phyloP scores from a whole-genome alignment of 2,113 vertebrate species.

The Stigmatopora argus region DNA sequence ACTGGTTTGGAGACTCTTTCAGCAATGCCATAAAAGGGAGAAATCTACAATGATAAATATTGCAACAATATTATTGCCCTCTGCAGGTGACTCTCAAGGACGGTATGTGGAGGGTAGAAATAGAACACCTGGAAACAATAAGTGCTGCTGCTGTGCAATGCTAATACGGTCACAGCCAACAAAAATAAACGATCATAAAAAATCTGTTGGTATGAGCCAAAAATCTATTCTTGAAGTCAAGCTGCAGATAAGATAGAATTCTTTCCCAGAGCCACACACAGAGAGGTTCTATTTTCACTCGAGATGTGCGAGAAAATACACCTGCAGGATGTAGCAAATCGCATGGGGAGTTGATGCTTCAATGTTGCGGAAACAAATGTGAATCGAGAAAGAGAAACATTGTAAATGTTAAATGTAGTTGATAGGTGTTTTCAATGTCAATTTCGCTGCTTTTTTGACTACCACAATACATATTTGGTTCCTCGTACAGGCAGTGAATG shows the following conservation, averaged over 20 bases:
- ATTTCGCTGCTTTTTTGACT: no score
- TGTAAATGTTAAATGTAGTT: slow-evolving; percentile 74
- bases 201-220: slow-evolving; percentile 6
- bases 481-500: no score
- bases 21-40: slow-evolving; percentile 30
- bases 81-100: slow-evolving; percentile 47
- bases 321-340: background rate
- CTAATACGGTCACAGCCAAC: slow-evolving; percentile 5
- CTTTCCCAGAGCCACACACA: slow-evolving; percentile 13
- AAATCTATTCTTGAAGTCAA: slow-evolving; percentile 16
- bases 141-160: slow-evolving; percentile 21
- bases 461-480: no score
- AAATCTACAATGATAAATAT: slow-evolving; percentile 26
- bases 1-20: background rate
- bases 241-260: slow-evolving; percentile 13
- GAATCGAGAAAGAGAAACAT: background rate
- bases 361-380: background rate
- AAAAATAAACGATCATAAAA: slow-evolving; percentile 16
- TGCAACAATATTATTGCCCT: slow-evolving; percentile 19
- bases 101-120: slow-evolving; percentile 15
- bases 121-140: slow-evolving; percentile 13
- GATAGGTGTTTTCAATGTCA: no score
- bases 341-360: background rate
- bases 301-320: background rate
- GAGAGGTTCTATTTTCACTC: background rate